Evolutionary conservation across 2,797 vertebrate species (phyloP), one percentile per base, ranked within the genome.

Genomic region (Peromyscus melanophrys): DNA sequence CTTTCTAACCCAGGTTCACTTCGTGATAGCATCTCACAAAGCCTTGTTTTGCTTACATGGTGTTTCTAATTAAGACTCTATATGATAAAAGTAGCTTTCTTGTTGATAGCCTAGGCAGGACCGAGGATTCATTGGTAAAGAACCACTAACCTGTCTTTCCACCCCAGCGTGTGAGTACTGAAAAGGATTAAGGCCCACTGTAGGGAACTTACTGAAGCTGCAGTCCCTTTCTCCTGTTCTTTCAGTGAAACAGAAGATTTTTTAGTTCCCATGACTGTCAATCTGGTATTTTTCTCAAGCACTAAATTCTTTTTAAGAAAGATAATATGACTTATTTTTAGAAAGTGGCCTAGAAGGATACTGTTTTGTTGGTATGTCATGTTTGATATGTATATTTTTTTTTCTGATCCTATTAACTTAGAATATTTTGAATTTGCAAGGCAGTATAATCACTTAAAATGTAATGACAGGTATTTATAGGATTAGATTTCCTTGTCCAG

Each of bases 151-250:
- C 81, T 97, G 49, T 97, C 93, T 46, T 49, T 5, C 95, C 92
- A 59, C 97, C 94, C 71, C 31, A 86, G 92, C 89, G 85, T 80
- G 71, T 87, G 55, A 95, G 40, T 76, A 31, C 87, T 97, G 97
- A 95, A 95, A 95, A 96, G 98, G 97, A 97, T 98, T 98, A 98
- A 95, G 97, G 90, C 94, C 93, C 97, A 93, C 97, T 52, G 94
- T 77, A 82, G 94, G 95, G 97, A 90, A 77, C 94, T 96, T 0
- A 55, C 94, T 95, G 92, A 90, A 92, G 96, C 85, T 34, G 89
- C 95, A 84, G 86, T 97, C 94, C 96, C n/a, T n/a, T 89, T 95
- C 96, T 97, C 46, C 96, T 98, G 98, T 86, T 92, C 73, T 46
- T 96, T 87, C 97, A 96, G 96, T 97, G 94, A 89, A 95, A 95